Conservation (phyloP, 1,140 invertebrate species). For the Magallana gigas region DNA sequence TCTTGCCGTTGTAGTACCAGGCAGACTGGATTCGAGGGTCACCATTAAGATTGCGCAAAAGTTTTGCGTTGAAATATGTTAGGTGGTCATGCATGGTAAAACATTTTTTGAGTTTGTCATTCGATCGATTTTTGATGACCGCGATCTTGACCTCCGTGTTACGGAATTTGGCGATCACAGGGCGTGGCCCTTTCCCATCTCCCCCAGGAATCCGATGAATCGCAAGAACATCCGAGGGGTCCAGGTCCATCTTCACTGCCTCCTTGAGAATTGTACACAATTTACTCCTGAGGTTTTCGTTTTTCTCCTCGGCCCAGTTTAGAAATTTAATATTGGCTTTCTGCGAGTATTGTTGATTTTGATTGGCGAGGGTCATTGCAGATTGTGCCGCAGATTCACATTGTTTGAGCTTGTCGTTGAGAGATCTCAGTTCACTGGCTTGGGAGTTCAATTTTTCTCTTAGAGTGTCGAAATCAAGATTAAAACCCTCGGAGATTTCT, state of each 20-base stretch:
- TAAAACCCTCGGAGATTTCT: neutral
- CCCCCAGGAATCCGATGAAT: neutral
- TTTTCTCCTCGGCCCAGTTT: neutral
- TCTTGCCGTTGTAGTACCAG: no score
- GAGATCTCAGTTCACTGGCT: neutral
- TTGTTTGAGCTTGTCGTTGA: no score
- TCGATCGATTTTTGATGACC: no score
- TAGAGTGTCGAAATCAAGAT: neutral
- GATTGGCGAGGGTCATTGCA: no score
- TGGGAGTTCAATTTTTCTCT: neutral
- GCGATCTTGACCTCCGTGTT: no score
- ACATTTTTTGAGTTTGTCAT: no score
- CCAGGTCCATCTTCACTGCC: neutral
- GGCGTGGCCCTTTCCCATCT: neutral
- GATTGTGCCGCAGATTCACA: no score
- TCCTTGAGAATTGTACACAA: neutral
- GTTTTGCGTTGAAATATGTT: no score
- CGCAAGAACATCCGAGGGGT: neutral
- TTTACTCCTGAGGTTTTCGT: neutral
- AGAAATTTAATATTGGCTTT: slow-evolving; percentile 23
- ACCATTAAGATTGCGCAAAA: no score
- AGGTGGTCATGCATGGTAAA: no score
- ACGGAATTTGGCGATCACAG: neutral
- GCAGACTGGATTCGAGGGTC: no score
- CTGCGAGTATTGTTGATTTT: neutral